Evolutionary conservation across 23 tunicate genomes (phyloP), one percentile per base, ranked within the genome.

Genomic region (Styela clava): DNA sequence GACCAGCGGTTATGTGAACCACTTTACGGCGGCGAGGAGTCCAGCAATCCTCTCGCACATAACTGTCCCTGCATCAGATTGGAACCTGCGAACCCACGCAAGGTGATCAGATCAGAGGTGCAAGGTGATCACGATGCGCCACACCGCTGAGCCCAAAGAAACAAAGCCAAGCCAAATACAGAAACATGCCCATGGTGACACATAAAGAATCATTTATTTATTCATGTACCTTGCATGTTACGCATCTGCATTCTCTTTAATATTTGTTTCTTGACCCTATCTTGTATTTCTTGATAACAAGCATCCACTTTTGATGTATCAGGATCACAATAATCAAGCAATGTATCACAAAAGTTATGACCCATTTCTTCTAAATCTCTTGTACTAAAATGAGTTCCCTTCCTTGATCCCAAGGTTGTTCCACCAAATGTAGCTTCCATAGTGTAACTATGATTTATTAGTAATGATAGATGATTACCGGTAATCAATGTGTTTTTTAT

Each of bases 401-500:
- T 84, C 16, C 94, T 52, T 12, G 76, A 63, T 2, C 98, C 98
- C 19, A 94, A 74, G 3, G 98, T 84, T 21, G 94, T 84, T 16
- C 98, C 98, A 2, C 98, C 98, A 63, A 94, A 94, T 63, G 94
- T 87, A 9, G 98, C 98, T 37, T 94, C 98, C 98, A 94, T 85
- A 2, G 98, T 94, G 86, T 87, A 94, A 63, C 93, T 91, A 73
- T n/a, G n/a, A n/a, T n/a, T 2, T 30, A 74, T n/a, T n/a, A 62
- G 1, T 22, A 21, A 0, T 0, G n/a, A 61, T 61, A 0, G 64
- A 61, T 23, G 64, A 23, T 61, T 61, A 23, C n/a, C n/a, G n/a
- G n/a, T n/a, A n/a, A n/a, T n/a, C n/a, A n/a, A n/a, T n/a, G n/a
- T n/a, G n/a, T n/a, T n/a, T n/a, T n/a, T n/a, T n/a, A n/a, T n/a